phyloP scores from a whole-genome alignment of 2,113 vertebrate genomes.

The Cephalopholis sonnerati region DNA sequence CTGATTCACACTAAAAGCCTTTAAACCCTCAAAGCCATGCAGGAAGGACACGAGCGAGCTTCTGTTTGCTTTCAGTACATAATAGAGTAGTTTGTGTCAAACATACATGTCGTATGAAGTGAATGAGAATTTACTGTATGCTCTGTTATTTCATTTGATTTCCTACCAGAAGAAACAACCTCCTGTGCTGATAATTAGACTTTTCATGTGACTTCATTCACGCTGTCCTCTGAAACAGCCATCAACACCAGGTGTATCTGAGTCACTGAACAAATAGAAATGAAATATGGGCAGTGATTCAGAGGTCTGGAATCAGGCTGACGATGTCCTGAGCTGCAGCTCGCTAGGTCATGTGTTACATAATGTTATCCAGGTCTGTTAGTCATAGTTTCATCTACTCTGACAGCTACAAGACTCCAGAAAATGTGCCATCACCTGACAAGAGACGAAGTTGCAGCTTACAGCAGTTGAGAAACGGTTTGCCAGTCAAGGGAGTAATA shows the following conservation, averaged over 20 bases:
- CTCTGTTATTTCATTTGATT: not conserved
- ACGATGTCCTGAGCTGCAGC: not conserved
- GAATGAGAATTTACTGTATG: not conserved
- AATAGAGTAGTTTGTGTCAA: not conserved
- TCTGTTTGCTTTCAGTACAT: not conserved
- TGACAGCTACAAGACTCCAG: conserved; percentile 17
- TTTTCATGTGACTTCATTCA: not conserved
- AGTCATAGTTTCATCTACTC: conserved; percentile 47
- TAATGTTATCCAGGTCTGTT: conserved; percentile 18
- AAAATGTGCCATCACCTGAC: conserved; percentile 22
- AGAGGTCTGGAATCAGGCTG: conserved; percentile 17
- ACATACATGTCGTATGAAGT: not conserved
- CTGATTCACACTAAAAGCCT: not conserved
- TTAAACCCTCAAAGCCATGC: not conserved
- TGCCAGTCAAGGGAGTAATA: too few relatives aligned
- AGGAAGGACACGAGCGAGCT: not conserved
- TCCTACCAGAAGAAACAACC: not conserved
- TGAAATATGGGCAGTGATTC: conserved; percentile 29
- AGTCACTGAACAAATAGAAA: not conserved
- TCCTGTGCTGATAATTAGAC: too few relatives aligned
- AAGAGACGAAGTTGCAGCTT: not conserved
- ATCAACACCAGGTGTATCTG: not conserved
- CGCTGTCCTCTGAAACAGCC: not conserved
- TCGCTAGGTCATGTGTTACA: conserved; percentile 9
- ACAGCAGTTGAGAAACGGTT: not conserved